Evolutionary conservation across 2,113 vertebrate species (phyloP), one percentile per base, ranked within the genome.

Genomic region (Nothobranchius furzeri): DNA sequence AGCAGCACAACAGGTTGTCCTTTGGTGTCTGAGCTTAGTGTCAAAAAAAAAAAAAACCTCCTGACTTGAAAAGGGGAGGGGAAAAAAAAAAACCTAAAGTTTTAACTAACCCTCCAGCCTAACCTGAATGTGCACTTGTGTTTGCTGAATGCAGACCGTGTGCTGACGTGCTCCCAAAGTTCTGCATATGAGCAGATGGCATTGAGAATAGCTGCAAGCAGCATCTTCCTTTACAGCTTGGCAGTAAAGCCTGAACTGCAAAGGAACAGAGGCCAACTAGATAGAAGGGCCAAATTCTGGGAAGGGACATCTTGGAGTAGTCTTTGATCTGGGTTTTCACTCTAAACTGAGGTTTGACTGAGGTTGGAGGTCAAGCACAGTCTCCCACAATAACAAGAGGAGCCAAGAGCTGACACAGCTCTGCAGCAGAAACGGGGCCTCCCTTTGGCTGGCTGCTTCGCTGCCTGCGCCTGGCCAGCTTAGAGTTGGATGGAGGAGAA

Each of bases 381-480:
- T 98, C 95, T 17, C 95, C 95, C 78, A 97, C 93, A 24, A 98
- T 93, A 78, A 98, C 95, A 43, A 98, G 91, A 0, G 96, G 95
- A 36, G 95, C 91, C 73, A 95, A 77, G 73, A 94, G 92, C 81
- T 95, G 94, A 67, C 94, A 91, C 4, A 94, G 91, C 76, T 94
- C 92, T 0, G 91, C 80, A 7, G 93, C 93, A 2, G 91, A 94
- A 0, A 93, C 90, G 0, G 94, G 92, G 55, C 90, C 94, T 0
- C 87, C 88, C 51, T 95, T 94, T 0, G 92, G 93, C 83, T 94
- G 90, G 90, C 94, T 96, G 83, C 82, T 87, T 68, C 92, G 93
- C 92, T 97, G 95, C 73, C 96, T 91, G 70, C 97, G 93, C 85
- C 93, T 91, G 64, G 95, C 98, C 91, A 99, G 90, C 87, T 95